phyloP scores from a whole-genome alignment of 2,797 vertebrate species.

The Paguma larvata region DNA sequence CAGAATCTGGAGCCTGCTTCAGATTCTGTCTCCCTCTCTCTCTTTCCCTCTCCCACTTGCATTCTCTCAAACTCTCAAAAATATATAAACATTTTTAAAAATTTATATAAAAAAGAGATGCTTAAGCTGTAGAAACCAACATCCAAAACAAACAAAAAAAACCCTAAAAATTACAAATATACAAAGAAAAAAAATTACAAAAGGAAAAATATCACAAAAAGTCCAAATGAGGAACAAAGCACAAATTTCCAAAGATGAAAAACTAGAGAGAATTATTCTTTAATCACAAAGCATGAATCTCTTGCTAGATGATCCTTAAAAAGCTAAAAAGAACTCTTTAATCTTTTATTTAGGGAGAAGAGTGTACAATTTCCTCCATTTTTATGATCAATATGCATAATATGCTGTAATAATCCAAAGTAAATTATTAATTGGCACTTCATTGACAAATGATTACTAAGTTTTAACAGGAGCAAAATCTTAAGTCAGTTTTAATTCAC shows the following conservation, averaged over 20 bases:
- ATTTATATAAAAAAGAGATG: neutral
- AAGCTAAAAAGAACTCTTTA: slow-evolving; percentile 5
- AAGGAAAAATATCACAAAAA: slow-evolving; percentile 26
- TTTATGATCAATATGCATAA: slow-evolving; percentile 8
- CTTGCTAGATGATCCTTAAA: neutral
- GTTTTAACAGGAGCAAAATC: neutral
- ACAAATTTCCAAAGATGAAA: slow-evolving; percentile 33
- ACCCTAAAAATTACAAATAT: slow-evolving; percentile 30
- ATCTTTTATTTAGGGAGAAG: neutral
- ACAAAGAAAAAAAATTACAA: neutral
- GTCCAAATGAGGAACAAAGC: neutral
- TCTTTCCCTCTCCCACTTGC: too few relatives aligned
- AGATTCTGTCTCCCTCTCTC: too few relatives aligned
- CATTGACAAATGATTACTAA: neutral
- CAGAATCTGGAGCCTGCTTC: too few relatives aligned
- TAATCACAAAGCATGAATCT: slow-evolving; percentile 40
- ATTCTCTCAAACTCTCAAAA: too few relatives aligned
- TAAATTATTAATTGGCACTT: slow-evolving; percentile 28
- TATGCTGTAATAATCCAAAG: slow-evolving; percentile 6
- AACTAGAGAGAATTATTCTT: slow-evolving; percentile 34
- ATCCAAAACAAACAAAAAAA: neutral
- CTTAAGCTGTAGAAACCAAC: neutral
- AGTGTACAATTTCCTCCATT: neutral
- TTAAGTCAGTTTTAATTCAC: slow-evolving; percentile 25
- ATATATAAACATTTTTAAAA: too few relatives aligned